Evolutionary conservation across 2,113 vertebrate species (phyloP), one percentile per base, ranked within the genome.

Genomic region (Alethe diademata): DNA sequence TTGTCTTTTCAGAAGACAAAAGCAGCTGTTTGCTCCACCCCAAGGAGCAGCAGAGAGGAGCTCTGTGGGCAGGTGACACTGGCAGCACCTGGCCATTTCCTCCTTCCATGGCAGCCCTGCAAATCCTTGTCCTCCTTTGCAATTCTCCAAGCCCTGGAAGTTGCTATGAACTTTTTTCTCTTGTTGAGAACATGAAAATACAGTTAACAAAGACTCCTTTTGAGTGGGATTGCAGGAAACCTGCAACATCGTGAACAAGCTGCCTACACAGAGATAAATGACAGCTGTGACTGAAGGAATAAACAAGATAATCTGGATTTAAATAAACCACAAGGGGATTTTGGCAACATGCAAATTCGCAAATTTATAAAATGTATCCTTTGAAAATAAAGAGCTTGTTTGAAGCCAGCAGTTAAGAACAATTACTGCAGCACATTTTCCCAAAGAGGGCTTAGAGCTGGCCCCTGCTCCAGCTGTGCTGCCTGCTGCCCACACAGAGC

Each of bases 221-320:
- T 58, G 97, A 96, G 94, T 56, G 92, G 92, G 26, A 43, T 84
- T 94, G 96, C 87, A 78, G 96, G 94, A 94, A 97, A 89, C 92
- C 94, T 47, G 56, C 92, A 86, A 91, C 91, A 29, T 94, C 58
- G 89, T 94, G 95, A 96, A 88, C n/a, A 85, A 88, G 92, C 97
- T 97, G 95, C 95, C 96, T 81, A 93, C 74, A 76, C 91, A 81
- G 23, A 95, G 90, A 95, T 96, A 96, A 97, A 96, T 56, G 96
- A 96, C 98, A 98, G 96, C 97, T 97, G 97, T 96, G 96, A 97
- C 93, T 93, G 95, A 97, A 95, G 95, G 95, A 98, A 97, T 97
- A 98, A 98, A 98, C 97, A 97, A 96, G 94, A 97, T 98, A 97
- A 97, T 98, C 97, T 96, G 96, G 97, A 97, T 94, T 98, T 98